A percentile compares a stretch with the other conserved stretches of the same genome.
Conservation (phyloP, 2,113 vertebrate species). For the Anarrhichthys ocellatus region DNA sequence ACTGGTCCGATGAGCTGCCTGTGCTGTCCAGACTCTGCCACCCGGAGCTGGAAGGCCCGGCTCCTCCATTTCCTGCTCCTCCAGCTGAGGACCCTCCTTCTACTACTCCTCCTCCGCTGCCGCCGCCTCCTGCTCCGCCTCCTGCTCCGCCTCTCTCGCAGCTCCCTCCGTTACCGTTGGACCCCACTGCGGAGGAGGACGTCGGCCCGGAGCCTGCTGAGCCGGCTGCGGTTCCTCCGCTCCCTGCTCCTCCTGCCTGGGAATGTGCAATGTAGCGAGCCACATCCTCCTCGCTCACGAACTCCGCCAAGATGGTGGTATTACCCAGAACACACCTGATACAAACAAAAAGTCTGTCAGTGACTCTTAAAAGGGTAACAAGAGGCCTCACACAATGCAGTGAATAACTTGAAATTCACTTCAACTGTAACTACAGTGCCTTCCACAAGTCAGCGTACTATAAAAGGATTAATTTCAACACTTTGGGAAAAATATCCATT, state of each 20-base stretch:
- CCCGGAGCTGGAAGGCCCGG: constrained; percentile 78
- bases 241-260: constrained; percentile 82
- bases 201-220: constrained; percentile 82
- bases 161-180: constrained; percentile 69
- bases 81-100: constrained; percentile 62
- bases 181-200: constrained; percentile 81
- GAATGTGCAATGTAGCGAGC: constrained; percentile 98
- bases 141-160: constrained; percentile 80
- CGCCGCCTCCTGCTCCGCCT: constrained; percentile 26
- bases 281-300: constrained; percentile 98
- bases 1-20: constrained; percentile 91
- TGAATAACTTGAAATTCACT: neutral
- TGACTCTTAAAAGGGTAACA: neutral
- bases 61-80: constrained; percentile 61
- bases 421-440: no score
- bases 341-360: constrained; percentile 11
- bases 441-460: neutral
- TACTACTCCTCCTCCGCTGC: constrained; percentile 62
- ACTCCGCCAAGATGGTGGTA: constrained; percentile 99
- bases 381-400: neutral
- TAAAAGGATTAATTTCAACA: neutral
- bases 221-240: constrained; percentile 53
- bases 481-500: neutral
- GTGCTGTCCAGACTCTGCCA: constrained; percentile 97
- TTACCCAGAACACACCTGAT: constrained; percentile 98